Evolutionary conservation across 1,140 invertebrate species (phyloP).

Genomic region (Planococcus citri): DNA sequence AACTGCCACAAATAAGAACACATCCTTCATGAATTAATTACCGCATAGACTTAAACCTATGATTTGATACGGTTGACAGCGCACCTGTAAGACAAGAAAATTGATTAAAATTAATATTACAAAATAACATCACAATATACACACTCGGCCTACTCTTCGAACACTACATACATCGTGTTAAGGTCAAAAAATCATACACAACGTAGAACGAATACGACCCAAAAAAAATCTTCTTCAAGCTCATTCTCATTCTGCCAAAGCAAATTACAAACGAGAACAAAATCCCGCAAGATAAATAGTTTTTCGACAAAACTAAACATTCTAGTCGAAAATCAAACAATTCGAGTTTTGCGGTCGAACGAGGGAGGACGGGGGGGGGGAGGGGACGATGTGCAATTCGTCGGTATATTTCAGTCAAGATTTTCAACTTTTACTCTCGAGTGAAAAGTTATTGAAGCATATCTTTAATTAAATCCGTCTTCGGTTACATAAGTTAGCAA

Average conservation of each 20-base stretch:
- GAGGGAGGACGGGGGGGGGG: no score
- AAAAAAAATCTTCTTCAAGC: background rate
- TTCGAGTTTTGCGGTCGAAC: no score
- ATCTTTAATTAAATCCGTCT: conserved; percentile 1
- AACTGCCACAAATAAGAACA: no score
- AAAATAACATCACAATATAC: no score
- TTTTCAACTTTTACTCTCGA: background rate
- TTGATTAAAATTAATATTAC: no score
- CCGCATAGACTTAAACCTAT: background rate
- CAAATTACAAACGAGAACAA: background rate
- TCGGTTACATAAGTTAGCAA: conserved; percentile 2
- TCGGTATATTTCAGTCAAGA: background rate
- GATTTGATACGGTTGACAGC: background rate
- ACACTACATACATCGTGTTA: no score
- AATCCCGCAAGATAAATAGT: conserved; percentile 2
- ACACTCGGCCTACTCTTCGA: no score
- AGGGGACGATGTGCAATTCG: background rate
- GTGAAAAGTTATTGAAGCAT: conserved; percentile 7
- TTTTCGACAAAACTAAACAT: conserved; percentile 8
- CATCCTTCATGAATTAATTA: background rate
- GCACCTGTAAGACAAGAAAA: background rate
- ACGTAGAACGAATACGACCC: no score
- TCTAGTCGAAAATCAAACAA: background rate
- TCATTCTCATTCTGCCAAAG: background rate
- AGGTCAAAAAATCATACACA: no score